Conservation (phyloP, 2,113 vertebrate genomes). For the Neolamprologus kungweensis region DNA sequence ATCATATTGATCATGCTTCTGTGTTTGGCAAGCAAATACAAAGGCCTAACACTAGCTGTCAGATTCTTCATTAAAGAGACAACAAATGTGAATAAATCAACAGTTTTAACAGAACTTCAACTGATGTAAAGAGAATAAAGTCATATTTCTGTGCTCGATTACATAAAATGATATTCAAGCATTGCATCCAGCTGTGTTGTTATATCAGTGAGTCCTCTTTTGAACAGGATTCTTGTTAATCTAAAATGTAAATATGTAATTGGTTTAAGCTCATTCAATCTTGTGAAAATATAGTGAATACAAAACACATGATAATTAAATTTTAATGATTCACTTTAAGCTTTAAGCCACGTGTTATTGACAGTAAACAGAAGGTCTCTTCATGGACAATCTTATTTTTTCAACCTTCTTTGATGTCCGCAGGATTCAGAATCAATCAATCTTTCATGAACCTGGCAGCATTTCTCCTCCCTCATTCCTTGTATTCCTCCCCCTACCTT, state of each 20-base stretch:
- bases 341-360: not conserved
- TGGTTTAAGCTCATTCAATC: not conserved
- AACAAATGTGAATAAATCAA: not conserved
- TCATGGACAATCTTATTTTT: not conserved
- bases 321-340: not conserved
- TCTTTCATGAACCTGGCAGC: not conserved
- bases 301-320: not conserved
- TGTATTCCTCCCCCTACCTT: not conserved
- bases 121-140: not conserved
- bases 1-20: not conserved
- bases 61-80: not conserved
- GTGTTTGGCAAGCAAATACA: not conserved
- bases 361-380: not conserved
- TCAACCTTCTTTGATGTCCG: not conserved
- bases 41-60: not conserved
- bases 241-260: fast-evolving
- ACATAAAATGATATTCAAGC: not conserved
- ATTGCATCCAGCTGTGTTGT: not conserved
- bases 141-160: not conserved
- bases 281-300: not conserved
- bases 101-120: not conserved
- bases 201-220: fast-evolving
- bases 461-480: not conserved
- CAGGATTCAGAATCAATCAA: not conserved
- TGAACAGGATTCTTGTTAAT: not conserved